Base-by-base conservation (phyloP, 2,888 invertebrate genomes). In the Axea sp. region DNA sequence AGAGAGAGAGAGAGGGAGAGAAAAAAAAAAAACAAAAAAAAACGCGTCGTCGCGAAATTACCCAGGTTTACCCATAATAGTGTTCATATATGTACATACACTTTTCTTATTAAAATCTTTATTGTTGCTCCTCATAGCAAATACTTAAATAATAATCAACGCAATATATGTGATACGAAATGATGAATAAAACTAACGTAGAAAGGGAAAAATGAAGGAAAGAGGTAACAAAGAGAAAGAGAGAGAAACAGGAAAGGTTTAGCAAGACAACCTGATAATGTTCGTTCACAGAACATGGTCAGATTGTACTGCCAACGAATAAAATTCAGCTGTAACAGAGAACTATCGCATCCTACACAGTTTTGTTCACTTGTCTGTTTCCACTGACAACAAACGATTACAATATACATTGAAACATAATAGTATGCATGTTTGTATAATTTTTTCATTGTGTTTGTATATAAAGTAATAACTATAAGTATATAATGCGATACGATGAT, bases 91-190 rank as follows among this genome's bases (percentile, higher is more conserved):
- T 67, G 53, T 73, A 73, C 62, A 73, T 73, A 62, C 60, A 73
- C 60, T 67, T 76, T 77, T 77, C 76, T 80, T 83, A 84, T 82
- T 81, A 83, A 83, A 84, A 84, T 81, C 81, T 84, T 83, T 81
- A 83, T 83, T 84, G 77, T 80, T 78, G 76, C 78, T 77, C 79
- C 77, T 82, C 78, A 80, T 83, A 83, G 80, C 80, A 79, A 78
- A 80, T 73, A 79, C 78, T 79, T 83, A 81, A 82, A 84, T 81
- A 81, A 84, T 84, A 84, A 81, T 84, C 82, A 83, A 84, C 82
- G 59, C 68, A 68, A 43, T 59, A 28, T 43, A 24, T 47, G 39
- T 55, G 37, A 51, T 68, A 59, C 43, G 68, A 68, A 68, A 76
- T 75, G 75, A 77, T 78, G 77, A 75, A 71, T 67, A 71, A 67